Evolutionary conservation across 2,888 invertebrate species (phyloP), one percentile per base, ranked within the genome.

Genomic region (Nephrocerus scutellatus): DNA sequence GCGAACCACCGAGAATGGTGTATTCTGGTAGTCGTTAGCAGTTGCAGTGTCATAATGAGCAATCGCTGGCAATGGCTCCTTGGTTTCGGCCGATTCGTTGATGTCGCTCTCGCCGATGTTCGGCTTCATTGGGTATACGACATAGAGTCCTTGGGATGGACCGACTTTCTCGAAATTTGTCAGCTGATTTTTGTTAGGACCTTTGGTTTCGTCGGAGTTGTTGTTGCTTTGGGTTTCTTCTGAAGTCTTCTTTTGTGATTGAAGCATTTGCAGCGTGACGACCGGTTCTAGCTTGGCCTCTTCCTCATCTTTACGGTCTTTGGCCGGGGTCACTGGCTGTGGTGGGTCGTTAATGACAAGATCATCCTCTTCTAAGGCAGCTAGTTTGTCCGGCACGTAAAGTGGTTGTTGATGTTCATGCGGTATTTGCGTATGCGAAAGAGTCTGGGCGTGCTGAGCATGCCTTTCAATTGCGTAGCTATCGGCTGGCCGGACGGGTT

Each of bases 231-330:
- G 54, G 23, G 63, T 58, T 30, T 66, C 65, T 7, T 51, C 33
- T 3, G 55, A 53, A 0, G 59, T 44, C 31, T 69, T 59, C 42
- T 70, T 64, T 51, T 74, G 70, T 0, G 74, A 72, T 54, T 81
- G 80, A 30, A 82, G 72, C 82, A 82, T 81, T 63, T 82, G 82
- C 21, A 81, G 57, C 0, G 81, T 80, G 9, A 80, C 74, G 1
- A 81, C 74, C 1, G 73, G 73, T 18, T 74, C 72, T 5, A 74
- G 63, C 25, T 63, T 66, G 3, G 56, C 39, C 18, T 60, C 59
- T 18, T 51, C 60, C 3, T 25, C 25, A 49, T 40, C 38, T 1
- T 31, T 33, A 3, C 50, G 67, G 9, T 61, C 57, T 21, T 62
- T 60, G 23, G 52, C 59, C 3, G 59, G 52, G 52, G 56, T 47